Base-by-base conservation (phyloP, 1,140 invertebrate genomes). In the Oncopodura yosiiana region DNA sequence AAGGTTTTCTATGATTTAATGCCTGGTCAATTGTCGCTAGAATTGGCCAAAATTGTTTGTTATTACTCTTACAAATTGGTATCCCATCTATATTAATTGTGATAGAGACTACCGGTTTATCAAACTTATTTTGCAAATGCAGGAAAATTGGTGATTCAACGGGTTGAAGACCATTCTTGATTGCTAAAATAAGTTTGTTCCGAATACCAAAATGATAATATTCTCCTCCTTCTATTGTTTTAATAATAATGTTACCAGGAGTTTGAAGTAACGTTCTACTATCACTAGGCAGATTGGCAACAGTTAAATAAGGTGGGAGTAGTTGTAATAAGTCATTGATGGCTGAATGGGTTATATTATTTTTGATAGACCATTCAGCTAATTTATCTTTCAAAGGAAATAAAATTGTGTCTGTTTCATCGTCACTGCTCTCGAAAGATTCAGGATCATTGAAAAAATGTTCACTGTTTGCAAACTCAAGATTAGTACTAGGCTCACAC, bases 121-220 rank as follows among this genome's bases (percentile, higher is more conserved):
- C n/a, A n/a, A n/a, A n/a, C n/a, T n/a, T n/a, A n/a, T n/a, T n/a
- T n/a, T n/a, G n/a, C n/a, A n/a, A n/a, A n/a, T n/a, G n/a, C n/a
- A n/a, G n/a, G n/a, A n/a, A n/a, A n/a, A n/a, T n/a, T n/a, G n/a
- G n/a, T n/a, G n/a, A n/a, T n/a, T n/a, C n/a, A n/a, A n/a, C n/a
- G n/a, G n/a, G n/a, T 32, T 36, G 16, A 12, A 43, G 3, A 3
- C 30, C 30, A 19, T 9, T 8, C 2, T 14, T 29, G 5, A 54
- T 32, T 27, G 11, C 21, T n/a, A 23, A 3, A 14, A 29, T 24
- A 16, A 53, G 21, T 8, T 39, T 6, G 19, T 58, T 30, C 30
- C 27, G 12, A 34, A 61, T 34, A n/a, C 56, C 56, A 24, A 58
- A 51, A 38, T 62, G 52, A 18, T 50, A 49, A 55, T 48, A 62